A percentile compares a stretch with the other conserved stretches of the same genome.
Evolutionary conservation across 2,797 vertebrate genomes (phyloP).

Genomic region (Cossypha caffra): DNA sequence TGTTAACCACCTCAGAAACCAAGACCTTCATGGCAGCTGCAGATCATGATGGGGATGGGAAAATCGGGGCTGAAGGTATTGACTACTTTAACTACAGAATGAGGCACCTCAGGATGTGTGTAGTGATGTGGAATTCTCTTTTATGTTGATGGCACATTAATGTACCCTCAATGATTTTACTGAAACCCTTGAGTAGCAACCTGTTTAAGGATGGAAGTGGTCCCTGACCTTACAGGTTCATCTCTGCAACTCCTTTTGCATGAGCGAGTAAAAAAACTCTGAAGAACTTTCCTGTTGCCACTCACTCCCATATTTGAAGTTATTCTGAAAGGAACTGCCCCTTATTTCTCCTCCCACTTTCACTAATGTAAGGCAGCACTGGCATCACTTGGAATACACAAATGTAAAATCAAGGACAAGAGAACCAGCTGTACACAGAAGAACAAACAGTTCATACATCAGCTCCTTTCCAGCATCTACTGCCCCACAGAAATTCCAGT

Average conservation of each 20-base stretch:
- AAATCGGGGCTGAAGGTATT: conserved; percentile 91
- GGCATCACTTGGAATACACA: not conserved
- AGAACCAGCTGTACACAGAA: not conserved
- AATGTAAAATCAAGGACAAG: not conserved
- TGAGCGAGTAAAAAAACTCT: rapidly evolving
- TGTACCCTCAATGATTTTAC: not conserved
- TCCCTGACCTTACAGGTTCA: not conserved
- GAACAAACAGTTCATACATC: not conserved
- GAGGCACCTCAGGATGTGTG: not conserved
- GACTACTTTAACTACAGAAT: not conserved
- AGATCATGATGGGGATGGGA: conserved; percentile 91
- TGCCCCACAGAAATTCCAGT: not conserved
- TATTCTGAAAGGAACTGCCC: not conserved
- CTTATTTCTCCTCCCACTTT: not conserved
- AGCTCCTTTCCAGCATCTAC: not conserved
- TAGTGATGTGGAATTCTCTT: not conserved
- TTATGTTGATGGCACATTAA: not conserved
- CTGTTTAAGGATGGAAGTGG: not conserved
- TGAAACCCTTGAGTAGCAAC: not conserved
- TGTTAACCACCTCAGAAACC: conserved; percentile 87
- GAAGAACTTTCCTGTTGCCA: not conserved
- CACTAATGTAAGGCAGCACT: not conserved
- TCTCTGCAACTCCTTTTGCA: not conserved
- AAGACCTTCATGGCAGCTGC: conserved; percentile 87
- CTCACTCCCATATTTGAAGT: not conserved